Percentiles rank a stretch among this genome's conserved stretches.
Evolutionary conservation across 2,113 vertebrate species (phyloP).

Genomic region (Heptranchias perlo): DNA sequence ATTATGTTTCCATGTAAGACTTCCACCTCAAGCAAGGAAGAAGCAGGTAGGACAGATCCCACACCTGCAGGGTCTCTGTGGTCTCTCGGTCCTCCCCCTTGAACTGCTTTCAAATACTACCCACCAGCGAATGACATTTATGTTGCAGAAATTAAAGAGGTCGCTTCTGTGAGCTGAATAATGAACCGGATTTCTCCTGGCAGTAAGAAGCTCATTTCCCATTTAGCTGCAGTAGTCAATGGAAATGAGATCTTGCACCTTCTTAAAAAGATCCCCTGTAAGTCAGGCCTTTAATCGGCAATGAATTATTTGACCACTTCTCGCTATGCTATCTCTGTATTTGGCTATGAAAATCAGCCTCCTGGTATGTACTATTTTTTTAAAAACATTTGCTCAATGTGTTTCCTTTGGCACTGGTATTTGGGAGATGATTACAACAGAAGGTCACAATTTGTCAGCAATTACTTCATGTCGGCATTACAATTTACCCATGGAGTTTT

Average conservation of each 20-base stretch:
- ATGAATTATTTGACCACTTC: not conserved
- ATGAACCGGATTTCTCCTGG: slow-evolving; percentile 1
- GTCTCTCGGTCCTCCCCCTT: not conserved
- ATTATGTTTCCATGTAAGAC: slow-evolving; percentile 38
- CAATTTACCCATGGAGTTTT: not conserved
- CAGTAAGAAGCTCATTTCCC: not conserved
- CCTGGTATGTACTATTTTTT: not conserved
- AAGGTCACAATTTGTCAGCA: not conserved
- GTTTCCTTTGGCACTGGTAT: slow-evolving; percentile 1
- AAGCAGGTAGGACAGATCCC: slow-evolving; percentile 38
- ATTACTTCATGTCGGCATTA: not conserved
- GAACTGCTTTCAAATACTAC: slow-evolving; percentile 44
- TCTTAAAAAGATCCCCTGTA: not conserved
- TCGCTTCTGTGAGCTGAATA: slow-evolving; percentile 39
- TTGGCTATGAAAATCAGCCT: not conserved
- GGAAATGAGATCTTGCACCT: not conserved
- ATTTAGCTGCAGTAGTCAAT: not conserved
- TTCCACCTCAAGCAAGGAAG: slow-evolving; percentile 41
- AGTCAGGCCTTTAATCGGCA: not conserved
- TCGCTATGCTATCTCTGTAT: not conserved
- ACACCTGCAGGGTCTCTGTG: not conserved
- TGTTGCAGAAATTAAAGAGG: slow-evolving; percentile 47
- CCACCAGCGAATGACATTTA: slow-evolving; percentile 51
- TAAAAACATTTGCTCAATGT: not conserved
- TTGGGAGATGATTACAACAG: not conserved